Base-by-base conservation (phyloP, 2,113 vertebrate genomes). In the Scalopus aquaticus region DNA sequence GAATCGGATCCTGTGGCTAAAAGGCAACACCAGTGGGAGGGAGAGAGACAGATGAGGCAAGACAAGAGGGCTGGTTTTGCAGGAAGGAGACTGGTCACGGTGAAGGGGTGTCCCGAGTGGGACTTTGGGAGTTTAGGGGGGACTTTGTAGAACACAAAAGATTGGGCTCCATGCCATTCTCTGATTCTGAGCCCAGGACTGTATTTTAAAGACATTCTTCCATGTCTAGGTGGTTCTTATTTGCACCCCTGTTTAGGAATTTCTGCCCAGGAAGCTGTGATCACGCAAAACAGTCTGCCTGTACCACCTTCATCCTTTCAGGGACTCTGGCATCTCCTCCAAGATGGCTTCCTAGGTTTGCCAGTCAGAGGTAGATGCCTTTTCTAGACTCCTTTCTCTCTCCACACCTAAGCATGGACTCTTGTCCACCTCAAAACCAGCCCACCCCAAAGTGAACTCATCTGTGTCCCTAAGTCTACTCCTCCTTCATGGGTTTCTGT, bases 1-100 rank as follows among this genome's bases (percentile, higher is more conserved):
- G 9, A 86, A 13, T 54, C 1, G 0, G 19, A 51, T 28, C 26
- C 80, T 12, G 2, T 0, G 4, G 15, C 2, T 46, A 26, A 70
- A 32, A 26, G n/a, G 37, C 42, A 15, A 16, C 67, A 4, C 2
- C 2, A 17, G 3, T 0, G 3, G 20, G 26, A 49, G 20, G 42
- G 26, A 15, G 46, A 22, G 42, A 32, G 24, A 5, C 1, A 24
- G 69, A 20, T 17, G 4, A 16, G 26, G 69, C 11, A 32, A 44
- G 12, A 22, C 3, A 28, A n/a, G 44, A 70, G 30, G 13, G 0
- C 35, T 51, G 13, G 15, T 88, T 70, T 37, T n/a, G n/a, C n/a
- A n/a, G n/a, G n/a, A 28, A 30, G 20, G 69, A 88, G 32, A 1
- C 35, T 3, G 60, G 35, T 10, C 11, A 11, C 26, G 51, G 32